These are phyloP conservation scores for Lindbergichthys nudifrons DNA, from an alignment of 2,797 vertebrate species.

Conservation along the genomic window DNA sequence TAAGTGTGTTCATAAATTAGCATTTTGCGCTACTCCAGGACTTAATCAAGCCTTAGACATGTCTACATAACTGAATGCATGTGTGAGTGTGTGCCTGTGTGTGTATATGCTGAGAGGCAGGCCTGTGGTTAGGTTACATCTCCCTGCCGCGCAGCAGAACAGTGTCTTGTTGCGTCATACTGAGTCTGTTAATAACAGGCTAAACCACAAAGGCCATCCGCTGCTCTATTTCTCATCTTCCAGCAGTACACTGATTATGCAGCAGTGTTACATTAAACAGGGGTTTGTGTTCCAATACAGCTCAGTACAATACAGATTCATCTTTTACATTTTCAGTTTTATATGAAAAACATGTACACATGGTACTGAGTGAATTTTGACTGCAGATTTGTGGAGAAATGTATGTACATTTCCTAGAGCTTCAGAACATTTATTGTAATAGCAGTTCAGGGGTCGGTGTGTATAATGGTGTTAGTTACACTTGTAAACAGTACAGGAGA, in stretches of 20 bases:
- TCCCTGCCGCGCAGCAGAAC: slow-evolving; percentile 78
- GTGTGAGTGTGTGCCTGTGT: slow-evolving; percentile 37
- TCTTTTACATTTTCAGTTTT: slow-evolving; percentile 30
- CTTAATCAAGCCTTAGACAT: slow-evolving; percentile 44
- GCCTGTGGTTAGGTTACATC: slow-evolving; percentile 83
- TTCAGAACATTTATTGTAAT: slow-evolving; percentile 12
- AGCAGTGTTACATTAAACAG: slow-evolving; percentile 62
- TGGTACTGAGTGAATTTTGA: neutral
- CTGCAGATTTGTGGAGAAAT: slow-evolving; percentile 13
- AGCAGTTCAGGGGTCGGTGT: neutral
- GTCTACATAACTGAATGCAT: slow-evolving; percentile 42
- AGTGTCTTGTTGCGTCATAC: slow-evolving; percentile 79
- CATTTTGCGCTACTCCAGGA: slow-evolving; percentile 24
- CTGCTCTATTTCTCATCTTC: slow-evolving; percentile 75
- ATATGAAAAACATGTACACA: neutral
- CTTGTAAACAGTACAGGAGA: neutral
- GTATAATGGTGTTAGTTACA: neutral
- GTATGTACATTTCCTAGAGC: neutral
- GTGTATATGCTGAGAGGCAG: slow-evolving; percentile 71
- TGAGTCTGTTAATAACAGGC: slow-evolving; percentile 82
- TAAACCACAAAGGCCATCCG: slow-evolving; percentile 80
- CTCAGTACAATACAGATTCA: slow-evolving; percentile 2
- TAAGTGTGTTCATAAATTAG: slow-evolving; percentile 17
- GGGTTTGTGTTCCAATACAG: slow-evolving; percentile 32
- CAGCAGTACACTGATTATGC: slow-evolving; percentile 66